Evolutionary conservation across 2,888 invertebrate genomes (phyloP), one percentile per base, ranked within the genome.

Genomic region (Isoperla grammatica): DNA sequence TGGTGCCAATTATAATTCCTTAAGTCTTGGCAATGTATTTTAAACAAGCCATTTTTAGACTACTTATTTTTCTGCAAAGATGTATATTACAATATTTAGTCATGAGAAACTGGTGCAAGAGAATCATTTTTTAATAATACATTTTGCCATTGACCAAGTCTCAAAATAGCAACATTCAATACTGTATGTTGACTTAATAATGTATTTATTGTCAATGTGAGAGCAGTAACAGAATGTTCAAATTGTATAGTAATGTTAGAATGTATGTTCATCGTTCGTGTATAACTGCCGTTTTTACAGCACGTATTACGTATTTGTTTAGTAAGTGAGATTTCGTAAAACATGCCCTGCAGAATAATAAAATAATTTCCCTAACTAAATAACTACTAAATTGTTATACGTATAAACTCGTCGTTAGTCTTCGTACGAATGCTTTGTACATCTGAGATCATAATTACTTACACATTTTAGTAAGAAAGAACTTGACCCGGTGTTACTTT

Each of bases 61-160:
- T 40, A 40, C 42, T 45, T 15, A 45, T 45, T 45, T 15, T 45
- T 19, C 15, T 45, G 19, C 45, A 45, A 19, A 19, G 17, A 40
- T 15, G 15, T 40, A 13, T 12, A 15, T 40, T 40, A 13, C 11
- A 17, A 45, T 45, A 29, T 19, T 11, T 45, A 17, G 45, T 17
- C 9, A 29, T 11, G 19, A 45, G 45, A 19, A 45, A 11, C 17
- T 45, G 17, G 17, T 13, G 19, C 45, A 45, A 45, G 19, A 45
- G 9, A n/a, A 35, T 50, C 49, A 50, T 29, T 23, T 50, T 53
- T 50, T 50, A 35, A 39, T 39, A 53, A 23, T 8, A 35, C 50
- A 35, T 15, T 50, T 39, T 35, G 53, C 9, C 39, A 17, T 23
- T 53, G 53, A 39, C 53, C 53, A 53, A 53, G 17, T 45, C 45